A percentile compares a stretch with the other conserved stretches of the same genome.
Conservation (phyloP, 2,888 invertebrate genomes). For the Lasioglossum lativentre region DNA sequence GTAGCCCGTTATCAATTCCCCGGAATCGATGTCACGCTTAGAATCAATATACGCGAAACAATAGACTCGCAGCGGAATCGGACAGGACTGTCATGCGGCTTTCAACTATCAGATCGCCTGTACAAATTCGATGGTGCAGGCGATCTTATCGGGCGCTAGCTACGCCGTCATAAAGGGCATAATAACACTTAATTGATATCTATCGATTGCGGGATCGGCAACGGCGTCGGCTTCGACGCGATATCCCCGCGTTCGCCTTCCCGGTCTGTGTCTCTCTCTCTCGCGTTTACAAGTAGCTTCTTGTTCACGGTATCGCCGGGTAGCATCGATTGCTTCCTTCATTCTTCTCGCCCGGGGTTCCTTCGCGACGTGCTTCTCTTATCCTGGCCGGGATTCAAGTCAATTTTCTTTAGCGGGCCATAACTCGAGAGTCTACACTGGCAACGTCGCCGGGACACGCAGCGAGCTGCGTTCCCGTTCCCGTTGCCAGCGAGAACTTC, state of each 20-base stretch:
- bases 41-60: conserved; percentile 4
- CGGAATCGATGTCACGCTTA: not conserved
- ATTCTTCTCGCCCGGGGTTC: conserved; percentile 70
- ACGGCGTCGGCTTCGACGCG: not conserved
- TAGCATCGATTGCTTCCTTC: conserved; percentile 65
- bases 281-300: conserved; percentile 40
- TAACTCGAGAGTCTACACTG: conserved; percentile 67
- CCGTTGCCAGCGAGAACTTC: conserved; percentile 71
- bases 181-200: conserved; percentile 49
- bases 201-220: conserved; percentile 28
- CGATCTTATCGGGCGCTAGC: conserved; percentile 17
- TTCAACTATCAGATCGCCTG: conserved; percentile 8
- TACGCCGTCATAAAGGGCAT: conserved; percentile 22
- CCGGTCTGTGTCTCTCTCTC: not conserved
- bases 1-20: conserved; percentile 1
- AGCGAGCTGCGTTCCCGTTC: conserved; percentile 42
- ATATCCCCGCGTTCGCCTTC: not conserved
- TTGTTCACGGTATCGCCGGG: conserved; percentile 46
- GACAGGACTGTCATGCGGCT: conserved; percentile 2
- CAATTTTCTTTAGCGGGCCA: conserved; percentile 82
- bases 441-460: conserved; percentile 35
- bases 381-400: conserved; percentile 83
- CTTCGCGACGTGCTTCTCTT: conserved; percentile 77
- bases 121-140: conserved; percentile 6
- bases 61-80: not conserved